Evolutionary conservation across 2,888 invertebrate species (phyloP).

Genomic region (Liopterus haemorrhoidalis): DNA sequence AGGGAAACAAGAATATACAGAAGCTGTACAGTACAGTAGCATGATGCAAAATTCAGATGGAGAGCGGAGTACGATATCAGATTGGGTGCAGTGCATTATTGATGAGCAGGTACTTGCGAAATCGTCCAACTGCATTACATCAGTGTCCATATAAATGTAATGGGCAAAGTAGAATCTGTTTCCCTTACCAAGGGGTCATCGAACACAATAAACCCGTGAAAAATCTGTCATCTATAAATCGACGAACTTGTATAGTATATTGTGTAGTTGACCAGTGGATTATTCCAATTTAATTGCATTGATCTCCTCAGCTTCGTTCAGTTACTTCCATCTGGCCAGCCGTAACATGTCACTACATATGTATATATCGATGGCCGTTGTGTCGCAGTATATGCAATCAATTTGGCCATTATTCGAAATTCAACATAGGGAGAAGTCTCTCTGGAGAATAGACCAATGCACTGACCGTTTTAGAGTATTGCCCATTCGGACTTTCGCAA

Average conservation of each 20-base stretch:
- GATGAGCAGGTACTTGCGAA: slow-evolving; percentile 45
- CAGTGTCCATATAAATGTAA: slow-evolving; percentile 26
- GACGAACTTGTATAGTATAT: slow-evolving; percentile 29
- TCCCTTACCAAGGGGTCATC: slow-evolving; percentile 27
- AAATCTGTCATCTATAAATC: slow-evolving; percentile 41
- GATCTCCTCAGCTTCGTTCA: slow-evolving; percentile 13
- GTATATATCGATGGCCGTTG: slow-evolving; percentile 42
- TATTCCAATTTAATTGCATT: too few species aligned
- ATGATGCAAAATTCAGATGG: too few species aligned
- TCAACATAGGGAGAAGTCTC: slow-evolving; percentile 33
- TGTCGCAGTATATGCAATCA: slow-evolving; percentile 46
- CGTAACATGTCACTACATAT: slow-evolving; percentile 31
- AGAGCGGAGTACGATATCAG: slow-evolving; percentile 43
- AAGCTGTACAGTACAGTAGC: too few species aligned
- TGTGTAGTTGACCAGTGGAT: slow-evolving; percentile 13
- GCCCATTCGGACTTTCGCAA: slow-evolving; percentile 36
- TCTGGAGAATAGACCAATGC: slow-evolving; percentile 39
- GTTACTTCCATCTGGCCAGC: slow-evolving; percentile 5
- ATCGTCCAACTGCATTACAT: slow-evolving; percentile 32
- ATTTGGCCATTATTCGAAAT: slow-evolving; percentile 43
- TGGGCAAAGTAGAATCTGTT: slow-evolving; percentile 9
- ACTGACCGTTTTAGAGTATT: slow-evolving; percentile 46
- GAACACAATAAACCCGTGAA: slow-evolving; percentile 37
- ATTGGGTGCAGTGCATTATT: slow-evolving; percentile 44
- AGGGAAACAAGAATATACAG: too few species aligned